phyloP scores from a whole-genome alignment of 92 coral and sea anemone species.

The Heteractis magnifica region DNA sequence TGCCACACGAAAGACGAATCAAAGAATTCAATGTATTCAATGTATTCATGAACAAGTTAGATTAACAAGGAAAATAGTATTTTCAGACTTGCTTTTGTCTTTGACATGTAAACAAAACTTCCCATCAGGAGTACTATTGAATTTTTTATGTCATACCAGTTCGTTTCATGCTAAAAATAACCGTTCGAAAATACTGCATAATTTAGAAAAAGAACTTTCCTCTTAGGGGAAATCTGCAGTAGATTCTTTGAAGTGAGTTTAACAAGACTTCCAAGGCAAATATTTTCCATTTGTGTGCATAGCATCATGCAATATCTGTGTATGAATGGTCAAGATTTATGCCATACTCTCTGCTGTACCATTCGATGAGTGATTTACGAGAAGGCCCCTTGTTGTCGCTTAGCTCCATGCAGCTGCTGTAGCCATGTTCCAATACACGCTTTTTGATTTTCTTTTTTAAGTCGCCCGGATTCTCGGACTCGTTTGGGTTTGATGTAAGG shows the following conservation, averaged over 20 bases:
- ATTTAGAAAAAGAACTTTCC: background rate
- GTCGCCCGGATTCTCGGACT: conserved; percentile 7
- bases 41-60: too few species aligned
- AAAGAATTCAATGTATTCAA: too few species aligned
- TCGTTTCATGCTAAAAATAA: background rate
- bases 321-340: conserved; percentile 19
- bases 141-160: background rate
- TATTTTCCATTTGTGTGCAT: background rate
- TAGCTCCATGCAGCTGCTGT: background rate
- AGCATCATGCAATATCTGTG: background rate
- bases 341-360: conserved; percentile 31
- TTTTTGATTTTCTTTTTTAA: conserved; percentile 12
- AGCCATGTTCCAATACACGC: conserved; percentile 11
- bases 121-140: background rate
- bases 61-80: too few species aligned
- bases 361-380: conserved; percentile 11
- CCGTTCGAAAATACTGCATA: background rate
- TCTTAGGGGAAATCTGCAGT: background rate
- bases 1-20: too few species aligned
- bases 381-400: conserved; percentile 17
- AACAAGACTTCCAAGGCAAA: background rate
- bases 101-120: too few species aligned
- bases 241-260: background rate
- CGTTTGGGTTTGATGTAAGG: conserved; percentile 15
- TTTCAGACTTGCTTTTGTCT: too few species aligned